These are phyloP conservation scores for Pseudochirops cupreus DNA, from an alignment of 2,797 vertebrate genomes.

Conservation along the genomic window DNA sequence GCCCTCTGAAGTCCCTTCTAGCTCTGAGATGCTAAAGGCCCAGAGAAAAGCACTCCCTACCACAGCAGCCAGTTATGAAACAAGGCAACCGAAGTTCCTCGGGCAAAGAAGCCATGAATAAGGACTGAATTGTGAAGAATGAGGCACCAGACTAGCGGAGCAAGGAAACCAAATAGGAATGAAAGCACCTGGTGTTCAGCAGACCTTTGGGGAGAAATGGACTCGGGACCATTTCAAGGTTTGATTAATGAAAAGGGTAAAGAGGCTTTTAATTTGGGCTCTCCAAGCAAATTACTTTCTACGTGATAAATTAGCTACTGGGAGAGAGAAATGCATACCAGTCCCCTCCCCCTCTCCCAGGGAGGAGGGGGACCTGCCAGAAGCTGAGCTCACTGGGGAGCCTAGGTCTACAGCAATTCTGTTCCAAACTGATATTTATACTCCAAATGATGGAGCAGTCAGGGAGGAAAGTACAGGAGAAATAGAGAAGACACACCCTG, in stretches of 20 bases:
- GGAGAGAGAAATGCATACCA: conserved; percentile 64
- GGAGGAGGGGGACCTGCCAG: background rate
- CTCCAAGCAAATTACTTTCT: conserved; percentile 71
- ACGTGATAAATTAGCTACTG: conserved; percentile 73
- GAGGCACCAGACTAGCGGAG: background rate
- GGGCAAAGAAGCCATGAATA: background rate
- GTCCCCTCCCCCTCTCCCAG: background rate
- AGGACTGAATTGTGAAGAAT: background rate
- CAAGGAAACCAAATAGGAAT: background rate
- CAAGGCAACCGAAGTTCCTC: background rate
- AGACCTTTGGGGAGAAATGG: background rate
- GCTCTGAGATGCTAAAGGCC: background rate
- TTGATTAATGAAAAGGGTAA: conserved; percentile 78
- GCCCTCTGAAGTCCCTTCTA: background rate
- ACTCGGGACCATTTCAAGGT: background rate
- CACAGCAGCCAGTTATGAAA: background rate
- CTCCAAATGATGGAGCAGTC: conserved; percentile 30
- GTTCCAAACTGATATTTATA: conserved; percentile 53
- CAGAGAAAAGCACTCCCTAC: background rate
- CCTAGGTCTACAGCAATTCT: conserved; percentile 42
- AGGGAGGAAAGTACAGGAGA: background rate
- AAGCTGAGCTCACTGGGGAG: conserved; percentile 42
- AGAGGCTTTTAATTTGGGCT: conserved; percentile 77
- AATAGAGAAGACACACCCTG: background rate
- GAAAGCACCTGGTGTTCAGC: background rate